phyloP scores from a whole-genome alignment of 1,140 invertebrate species.

The Apocrypta bakeri region DNA sequence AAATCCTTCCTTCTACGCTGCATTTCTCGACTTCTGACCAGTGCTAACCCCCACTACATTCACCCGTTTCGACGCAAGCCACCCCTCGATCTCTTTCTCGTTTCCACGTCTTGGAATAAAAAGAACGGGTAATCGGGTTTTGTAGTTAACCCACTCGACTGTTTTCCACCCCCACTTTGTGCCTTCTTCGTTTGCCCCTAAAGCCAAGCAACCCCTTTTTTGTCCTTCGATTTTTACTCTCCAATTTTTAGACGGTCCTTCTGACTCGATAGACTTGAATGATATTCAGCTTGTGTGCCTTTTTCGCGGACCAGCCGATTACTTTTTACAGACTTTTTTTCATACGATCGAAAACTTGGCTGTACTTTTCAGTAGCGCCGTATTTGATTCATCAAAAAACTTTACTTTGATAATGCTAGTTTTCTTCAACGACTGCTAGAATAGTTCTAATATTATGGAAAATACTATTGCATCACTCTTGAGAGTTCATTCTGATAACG shows the following conservation, averaged over 20 bases:
- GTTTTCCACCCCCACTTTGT: slow-evolving; percentile 50
- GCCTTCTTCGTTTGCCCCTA: too few species aligned
- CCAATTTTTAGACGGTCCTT: slow-evolving; percentile 46
- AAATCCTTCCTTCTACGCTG: slow-evolving; percentile 55
- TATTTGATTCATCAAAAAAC: too few species aligned
- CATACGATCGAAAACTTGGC: not conserved
- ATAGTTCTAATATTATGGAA: too few species aligned
- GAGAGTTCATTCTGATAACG: too few species aligned
- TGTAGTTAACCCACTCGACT: slow-evolving; percentile 68
- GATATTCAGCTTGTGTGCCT: not conserved
- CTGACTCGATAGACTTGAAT: not conserved
- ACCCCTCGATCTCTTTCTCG: slow-evolving; percentile 39
- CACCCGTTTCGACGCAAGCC: slow-evolving; percentile 28
- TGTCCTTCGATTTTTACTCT: slow-evolving; percentile 49
- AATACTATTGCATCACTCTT: too few species aligned
- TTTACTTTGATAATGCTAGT: too few species aligned
- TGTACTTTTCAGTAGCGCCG: too few species aligned
- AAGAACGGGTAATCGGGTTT: slow-evolving; percentile 72
- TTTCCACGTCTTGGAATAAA: slow-evolving; percentile 70
- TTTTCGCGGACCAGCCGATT: not conserved
- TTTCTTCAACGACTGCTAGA: too few species aligned
- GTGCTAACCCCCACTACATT: slow-evolving; percentile 39
- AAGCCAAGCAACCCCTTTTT: slow-evolving; percentile 44
- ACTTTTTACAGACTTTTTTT: not conserved
- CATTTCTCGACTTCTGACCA: slow-evolving; percentile 40